Conservation (phyloP, 2,888 invertebrate genomes). For the Smittia aterrima region DNA sequence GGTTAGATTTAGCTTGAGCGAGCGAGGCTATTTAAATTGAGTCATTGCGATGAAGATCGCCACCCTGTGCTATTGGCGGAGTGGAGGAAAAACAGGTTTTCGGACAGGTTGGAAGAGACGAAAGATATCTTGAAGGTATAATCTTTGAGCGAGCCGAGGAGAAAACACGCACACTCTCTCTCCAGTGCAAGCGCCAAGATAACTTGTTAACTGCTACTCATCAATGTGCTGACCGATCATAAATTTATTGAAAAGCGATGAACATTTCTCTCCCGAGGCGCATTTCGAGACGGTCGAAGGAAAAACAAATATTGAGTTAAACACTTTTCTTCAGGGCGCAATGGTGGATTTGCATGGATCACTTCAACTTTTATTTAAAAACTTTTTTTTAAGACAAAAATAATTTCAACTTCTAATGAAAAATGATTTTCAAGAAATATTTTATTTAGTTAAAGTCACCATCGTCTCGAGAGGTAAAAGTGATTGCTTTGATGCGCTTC, state of each 20-base stretch:
- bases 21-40: no score
- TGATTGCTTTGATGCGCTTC: no score
- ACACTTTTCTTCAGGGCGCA: slow-evolving; percentile 27
- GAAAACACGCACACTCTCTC: background rate
- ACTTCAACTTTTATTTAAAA: background rate
- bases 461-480: no score
- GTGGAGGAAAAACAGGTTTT: slow-evolving; percentile 9
- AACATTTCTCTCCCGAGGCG: background rate
- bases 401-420: no score
- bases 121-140: background rate
- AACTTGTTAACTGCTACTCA: slow-evolving; percentile 3
- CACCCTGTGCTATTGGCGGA: background rate
- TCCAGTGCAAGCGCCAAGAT: background rate
- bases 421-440: no score
- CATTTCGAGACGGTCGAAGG: background rate
- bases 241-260: background rate
- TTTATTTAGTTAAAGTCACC: no score
- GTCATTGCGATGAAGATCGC: no score
- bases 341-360: background rate
- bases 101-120: slow-evolving; percentile 20
- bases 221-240: background rate
- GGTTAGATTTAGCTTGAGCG: no score
- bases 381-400: no score
- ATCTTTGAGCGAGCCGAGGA: no score
- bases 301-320: slow-evolving; percentile 38